A percentile compares a stretch with the other conserved stretches of the same genome.
Evolutionary conservation across 2,888 invertebrate species (phyloP).

Genomic region (Hymenopus coronatus): DNA sequence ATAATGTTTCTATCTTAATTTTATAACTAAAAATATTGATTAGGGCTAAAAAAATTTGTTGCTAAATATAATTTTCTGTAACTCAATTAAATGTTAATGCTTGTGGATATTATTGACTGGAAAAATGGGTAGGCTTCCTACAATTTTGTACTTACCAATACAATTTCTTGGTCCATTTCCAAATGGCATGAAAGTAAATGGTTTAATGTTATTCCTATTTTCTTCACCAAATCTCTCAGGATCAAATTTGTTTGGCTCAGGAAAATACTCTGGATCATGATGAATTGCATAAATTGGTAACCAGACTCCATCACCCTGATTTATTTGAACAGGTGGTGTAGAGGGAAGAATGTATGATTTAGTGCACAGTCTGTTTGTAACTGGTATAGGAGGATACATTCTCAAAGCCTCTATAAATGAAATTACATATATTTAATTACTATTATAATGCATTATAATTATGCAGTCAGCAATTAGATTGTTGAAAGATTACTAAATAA

Average conservation of each 20-base stretch:
- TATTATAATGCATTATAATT: no score
- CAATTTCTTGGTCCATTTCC: slow-evolving; percentile 61
- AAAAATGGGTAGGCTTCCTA: no score
- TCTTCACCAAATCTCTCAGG: slow-evolving; percentile 40
- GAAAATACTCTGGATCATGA: slow-evolving; percentile 11
- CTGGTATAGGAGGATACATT: slow-evolving; percentile 51
- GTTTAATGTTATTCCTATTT: slow-evolving; percentile 15
- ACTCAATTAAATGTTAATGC: no score
- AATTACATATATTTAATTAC: no score
- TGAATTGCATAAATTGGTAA: slow-evolving; percentile 32
- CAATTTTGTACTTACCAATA: slow-evolving; percentile 48
- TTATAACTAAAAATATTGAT: no score
- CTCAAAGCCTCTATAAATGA: slow-evolving; percentile 50
- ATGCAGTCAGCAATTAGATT: no score
- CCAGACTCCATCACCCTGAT: slow-evolving; percentile 35
- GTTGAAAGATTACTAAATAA: no score
- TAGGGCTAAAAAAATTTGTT: no score
- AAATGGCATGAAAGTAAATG: slow-evolving; percentile 52
- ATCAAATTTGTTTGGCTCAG: slow-evolving; percentile 42
- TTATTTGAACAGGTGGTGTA: neutral
- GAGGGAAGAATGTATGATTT: slow-evolving; percentile 48
- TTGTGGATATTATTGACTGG: no score
- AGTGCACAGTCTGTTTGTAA: slow-evolving; percentile 51
- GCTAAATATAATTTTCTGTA: no score
- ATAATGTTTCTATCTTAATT: no score